Evolutionary conservation across 2,113 vertebrate genomes (phyloP).

Genomic region (Phaethornis superciliosus): DNA sequence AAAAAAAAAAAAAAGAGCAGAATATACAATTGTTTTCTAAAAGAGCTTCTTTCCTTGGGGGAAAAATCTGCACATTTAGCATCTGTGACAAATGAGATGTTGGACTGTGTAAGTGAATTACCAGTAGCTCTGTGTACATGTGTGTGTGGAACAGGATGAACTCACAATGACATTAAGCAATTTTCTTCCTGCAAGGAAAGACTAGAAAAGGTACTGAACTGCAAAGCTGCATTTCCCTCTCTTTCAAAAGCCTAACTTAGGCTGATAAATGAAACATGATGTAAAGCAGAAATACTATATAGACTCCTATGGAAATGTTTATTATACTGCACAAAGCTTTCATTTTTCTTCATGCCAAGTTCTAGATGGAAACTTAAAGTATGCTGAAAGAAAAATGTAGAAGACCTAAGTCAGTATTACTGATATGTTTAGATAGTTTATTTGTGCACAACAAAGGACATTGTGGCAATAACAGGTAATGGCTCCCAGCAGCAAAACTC

Average conservation of each 20-base stretch:
- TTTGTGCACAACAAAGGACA: background rate
- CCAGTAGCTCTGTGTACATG: slow-evolving; percentile 25
- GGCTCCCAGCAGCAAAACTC: background rate
- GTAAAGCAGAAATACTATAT: slow-evolving; percentile 47
- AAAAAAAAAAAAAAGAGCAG: slow-evolving; percentile 67
- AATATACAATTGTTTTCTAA: slow-evolving; percentile 78
- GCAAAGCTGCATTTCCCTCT: slow-evolving; percentile 43
- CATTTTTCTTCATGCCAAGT: slow-evolving; percentile 31
- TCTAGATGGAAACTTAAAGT: background rate
- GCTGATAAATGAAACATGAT: slow-evolving; percentile 60
- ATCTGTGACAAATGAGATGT: slow-evolving; percentile 72
- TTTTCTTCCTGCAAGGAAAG: slow-evolving; percentile 64
- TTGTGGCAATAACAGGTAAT: background rate
- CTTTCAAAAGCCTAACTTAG: slow-evolving; percentile 56
- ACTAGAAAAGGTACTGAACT: slow-evolving; percentile 53
- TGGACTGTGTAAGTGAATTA: slow-evolving; percentile 71
- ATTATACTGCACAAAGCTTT: slow-evolving; percentile 35
- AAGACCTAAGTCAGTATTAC: background rate
- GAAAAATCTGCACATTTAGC: slow-evolving; percentile 74
- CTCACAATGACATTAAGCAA: slow-evolving; percentile 75
- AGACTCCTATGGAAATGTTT: slow-evolving; percentile 43
- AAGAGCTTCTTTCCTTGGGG: slow-evolving; percentile 72
- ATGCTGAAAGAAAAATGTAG: background rate
- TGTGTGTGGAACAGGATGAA: slow-evolving; percentile 67
- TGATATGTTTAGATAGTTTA: background rate